A percentile compares a stretch with the other conserved stretches of the same genome.
phyloP scores from a whole-genome alignment of 2,888 invertebrate genomes.

The Eupithecia tripunctaria region DNA sequence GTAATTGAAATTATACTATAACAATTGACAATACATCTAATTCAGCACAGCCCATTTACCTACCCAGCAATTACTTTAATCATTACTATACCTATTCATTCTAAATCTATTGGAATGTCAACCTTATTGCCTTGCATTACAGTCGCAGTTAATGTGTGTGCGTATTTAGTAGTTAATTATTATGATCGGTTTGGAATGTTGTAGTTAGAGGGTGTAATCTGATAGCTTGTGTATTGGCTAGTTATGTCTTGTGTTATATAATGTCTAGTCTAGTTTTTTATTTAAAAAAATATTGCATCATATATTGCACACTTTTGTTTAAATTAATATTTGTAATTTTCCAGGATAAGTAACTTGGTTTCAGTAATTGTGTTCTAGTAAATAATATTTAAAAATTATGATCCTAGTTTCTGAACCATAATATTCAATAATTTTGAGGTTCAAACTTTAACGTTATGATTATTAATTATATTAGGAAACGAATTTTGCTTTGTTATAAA shows the following conservation, averaged over 20 bases:
- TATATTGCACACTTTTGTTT: too few species aligned
- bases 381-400: too few species aligned
- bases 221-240: slow-evolving; percentile 36
- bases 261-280: not conserved
- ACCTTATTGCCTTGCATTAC: slow-evolving; percentile 4
- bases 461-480: too few species aligned
- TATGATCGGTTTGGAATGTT: slow-evolving; percentile 62
- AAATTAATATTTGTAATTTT: not conserved
- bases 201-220: slow-evolving; percentile 45
- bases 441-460: too few species aligned
- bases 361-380: not conserved
- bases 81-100: slow-evolving; percentile 20
- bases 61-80: slow-evolving; percentile 32
- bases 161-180: slow-evolving; percentile 66
- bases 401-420: too few species aligned
- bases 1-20: slow-evolving; percentile 5
- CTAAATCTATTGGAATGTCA: slow-evolving; percentile 17
- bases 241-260: not conserved
- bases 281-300: too few species aligned
- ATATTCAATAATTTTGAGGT: too few species aligned
- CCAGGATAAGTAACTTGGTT: not conserved
- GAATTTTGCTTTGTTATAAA: not conserved
- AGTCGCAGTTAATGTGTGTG: slow-evolving; percentile 46
- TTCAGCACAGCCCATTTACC: slow-evolving; percentile 32
- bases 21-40: slow-evolving; percentile 24